These are phyloP conservation scores for Mormyrus lacerda DNA, from an alignment of 2,113 vertebrate genomes.

Conservation along the genomic window DNA sequence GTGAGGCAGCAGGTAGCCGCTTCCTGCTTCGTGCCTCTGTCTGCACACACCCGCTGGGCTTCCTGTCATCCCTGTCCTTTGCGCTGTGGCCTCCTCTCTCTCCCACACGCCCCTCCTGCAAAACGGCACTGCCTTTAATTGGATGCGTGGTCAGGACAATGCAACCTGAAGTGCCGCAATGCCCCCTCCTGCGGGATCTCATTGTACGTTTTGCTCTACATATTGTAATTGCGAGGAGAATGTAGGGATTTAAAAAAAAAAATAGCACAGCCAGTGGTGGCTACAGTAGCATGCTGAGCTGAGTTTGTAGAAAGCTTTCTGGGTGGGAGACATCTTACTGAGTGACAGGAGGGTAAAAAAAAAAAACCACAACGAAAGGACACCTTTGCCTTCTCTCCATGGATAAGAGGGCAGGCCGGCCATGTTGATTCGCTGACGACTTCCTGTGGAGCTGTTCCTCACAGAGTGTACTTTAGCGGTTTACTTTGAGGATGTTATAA, in stretches of 20 bases:
- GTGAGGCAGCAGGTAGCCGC: neutral
- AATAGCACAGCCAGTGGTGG: neutral
- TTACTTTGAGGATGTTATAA: constrained; percentile 45
- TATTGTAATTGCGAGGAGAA: neutral
- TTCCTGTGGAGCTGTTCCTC: constrained; percentile 20
- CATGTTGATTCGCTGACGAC: neutral
- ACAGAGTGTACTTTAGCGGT: constrained; percentile 30
- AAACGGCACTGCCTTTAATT: neutral
- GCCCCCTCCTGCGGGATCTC: neutral
- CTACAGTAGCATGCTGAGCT: neutral
- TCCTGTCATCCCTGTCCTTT: neutral
- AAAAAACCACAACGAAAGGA: neutral
- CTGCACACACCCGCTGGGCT: neutral
- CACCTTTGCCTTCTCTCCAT: neutral
- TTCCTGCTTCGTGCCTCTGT: neutral
- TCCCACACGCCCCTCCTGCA: neutral
- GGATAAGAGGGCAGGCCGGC: neutral
- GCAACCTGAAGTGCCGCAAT: neutral
- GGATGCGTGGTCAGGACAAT: neutral
- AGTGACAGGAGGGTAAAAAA: neutral
- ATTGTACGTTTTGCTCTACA: neutral
- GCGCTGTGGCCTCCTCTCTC: neutral
- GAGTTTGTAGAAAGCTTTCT: neutral
- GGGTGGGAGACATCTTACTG: neutral
- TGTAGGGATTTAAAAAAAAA: neutral